These are phyloP conservation scores for Nyctibius bracteatus DNA, from an alignment of 2,113 vertebrate genomes.

Conservation along the genomic window DNA sequence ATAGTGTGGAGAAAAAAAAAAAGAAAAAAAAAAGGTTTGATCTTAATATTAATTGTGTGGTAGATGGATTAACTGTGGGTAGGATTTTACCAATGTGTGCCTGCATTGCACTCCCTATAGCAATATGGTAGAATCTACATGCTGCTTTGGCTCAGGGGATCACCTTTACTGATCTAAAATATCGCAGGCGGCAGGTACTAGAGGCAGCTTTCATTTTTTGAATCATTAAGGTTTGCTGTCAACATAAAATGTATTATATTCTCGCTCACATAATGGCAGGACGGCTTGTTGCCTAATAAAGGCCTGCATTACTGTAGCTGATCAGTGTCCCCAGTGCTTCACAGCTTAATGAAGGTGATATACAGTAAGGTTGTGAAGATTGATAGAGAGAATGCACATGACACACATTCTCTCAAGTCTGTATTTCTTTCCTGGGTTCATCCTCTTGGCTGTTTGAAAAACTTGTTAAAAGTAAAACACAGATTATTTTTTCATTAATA, in stretches of 20 bases:
- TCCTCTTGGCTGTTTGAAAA: conserved; percentile 17
- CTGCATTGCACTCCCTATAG: conserved; percentile 11
- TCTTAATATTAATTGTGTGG: conserved; percentile 23
- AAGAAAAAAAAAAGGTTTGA: background rate
- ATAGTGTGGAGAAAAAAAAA: background rate
- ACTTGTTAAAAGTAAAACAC: conserved; percentile 61
- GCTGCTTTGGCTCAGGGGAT: conserved; percentile 36
- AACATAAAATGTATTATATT: conserved; percentile 51
- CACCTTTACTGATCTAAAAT: conserved; percentile 49
- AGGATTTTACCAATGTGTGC: conserved; percentile 19
- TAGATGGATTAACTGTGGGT: conserved; percentile 40
- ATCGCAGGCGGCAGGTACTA: conserved; percentile 31
- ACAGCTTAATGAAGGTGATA: conserved; percentile 75
- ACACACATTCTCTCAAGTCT: conserved; percentile 33
- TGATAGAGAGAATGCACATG: conserved; percentile 61
- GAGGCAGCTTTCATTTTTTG: conserved; percentile 65
- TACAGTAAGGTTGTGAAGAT: conserved; percentile 63
- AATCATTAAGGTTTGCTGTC: conserved; percentile 70
- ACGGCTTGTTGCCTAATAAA: conserved; percentile 64
- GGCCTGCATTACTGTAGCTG: conserved; percentile 57
- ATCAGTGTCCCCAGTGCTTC: conserved; percentile 60
- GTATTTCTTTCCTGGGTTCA: background rate
- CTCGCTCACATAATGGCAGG: conserved; percentile 52
- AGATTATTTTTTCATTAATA: conserved; percentile 67
- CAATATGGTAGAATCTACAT: background rate